Base-by-base conservation (phyloP, 64 coral and sea anemone species). In the Montipora foliosa region DNA sequence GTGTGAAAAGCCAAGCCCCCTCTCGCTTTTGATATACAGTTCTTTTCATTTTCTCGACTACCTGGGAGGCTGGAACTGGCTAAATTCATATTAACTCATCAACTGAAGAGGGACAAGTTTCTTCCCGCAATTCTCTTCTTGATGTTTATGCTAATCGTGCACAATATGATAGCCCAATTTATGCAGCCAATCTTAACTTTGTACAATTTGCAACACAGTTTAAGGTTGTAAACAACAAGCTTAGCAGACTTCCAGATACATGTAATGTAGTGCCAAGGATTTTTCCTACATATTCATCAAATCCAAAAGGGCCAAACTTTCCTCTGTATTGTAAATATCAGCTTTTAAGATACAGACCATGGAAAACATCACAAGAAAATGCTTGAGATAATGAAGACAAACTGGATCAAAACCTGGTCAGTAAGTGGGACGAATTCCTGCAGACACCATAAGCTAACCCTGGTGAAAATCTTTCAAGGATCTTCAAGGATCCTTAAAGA, bases 131-230 rank as follows among this genome's bases (percentile, higher is more conserved):
- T 48, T 76, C 69, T 15, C 71, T 89, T 50, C 87, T 89, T 89
- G 87, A 89, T 89, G 87, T 88, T 55, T 88, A 88, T 88, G 87
- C 87, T 53, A 71, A 88, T 6, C 87, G 68, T 75, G 87, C 71
- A 52, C 46, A 88, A 48, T 88, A 75, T 52, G 66, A 88, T 48
- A 55, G 37, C 64, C 49, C 14, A 19, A 55, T 49, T 74, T 1
- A 74, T 45, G 5, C 15, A 4, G 60, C 82, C 82, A 88, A 75
- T 6, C 11, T 88, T 20, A 88, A 88, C 53, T 88, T 53, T 88
- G 85, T 77, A 52, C 72, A 88, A 0, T 88, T 88, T 75, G 71
- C 86, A 89, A 76, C 87, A 76, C 48, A 89, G 73, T 89, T 77
- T 77, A 77, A 89, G 74, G 87, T 58, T 76, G 72, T 89, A 76